Percentiles rank a stretch among this genome's conserved stretches.
Conservation (phyloP, 1,140 invertebrate species). For the Lanistes nyassanus region DNA sequence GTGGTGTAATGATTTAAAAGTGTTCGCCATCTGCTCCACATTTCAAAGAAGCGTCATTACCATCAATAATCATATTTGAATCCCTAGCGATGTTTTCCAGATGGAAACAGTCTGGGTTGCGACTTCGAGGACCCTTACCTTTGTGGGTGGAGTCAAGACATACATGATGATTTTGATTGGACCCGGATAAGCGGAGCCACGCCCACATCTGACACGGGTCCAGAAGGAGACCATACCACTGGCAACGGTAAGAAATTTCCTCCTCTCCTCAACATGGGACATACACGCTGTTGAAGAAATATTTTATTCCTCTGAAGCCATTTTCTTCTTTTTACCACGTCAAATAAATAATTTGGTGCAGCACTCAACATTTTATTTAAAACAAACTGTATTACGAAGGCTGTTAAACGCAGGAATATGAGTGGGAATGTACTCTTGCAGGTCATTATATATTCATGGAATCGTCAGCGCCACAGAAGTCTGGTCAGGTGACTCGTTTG, state of each 20-base stretch:
- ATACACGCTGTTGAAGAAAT: background rate
- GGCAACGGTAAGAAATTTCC: background rate
- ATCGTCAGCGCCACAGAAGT: constrained; percentile 73
- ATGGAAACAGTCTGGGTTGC: constrained; percentile 26
- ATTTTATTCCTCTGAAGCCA: too few relatives aligned
- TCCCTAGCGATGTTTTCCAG: constrained; percentile 8
- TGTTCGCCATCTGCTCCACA: too few relatives aligned
- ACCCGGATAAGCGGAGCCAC: constrained; percentile 39
- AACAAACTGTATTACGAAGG: too few relatives aligned
- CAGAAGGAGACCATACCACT: constrained; percentile 67
- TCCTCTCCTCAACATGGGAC: too few relatives aligned
- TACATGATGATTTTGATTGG: constrained; percentile 56
- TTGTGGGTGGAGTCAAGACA: constrained; percentile 46
- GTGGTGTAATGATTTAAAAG: too few relatives aligned
- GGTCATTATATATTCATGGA: constrained; percentile 78
- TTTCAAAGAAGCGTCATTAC: too few relatives aligned
- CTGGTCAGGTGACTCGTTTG: constrained; percentile 74
- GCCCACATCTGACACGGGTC: constrained; percentile 49
- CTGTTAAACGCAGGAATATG: background rate
- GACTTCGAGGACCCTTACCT: constrained; percentile 39
- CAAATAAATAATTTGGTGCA: too few relatives aligned
- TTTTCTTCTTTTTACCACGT: too few relatives aligned
- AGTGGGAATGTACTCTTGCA: constrained; percentile 34
- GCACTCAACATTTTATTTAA: too few relatives aligned
- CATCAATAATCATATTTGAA: too few relatives aligned